phyloP scores from a whole-genome alignment of 2,888 invertebrate genomes.

The Polymixis lichenea region DNA sequence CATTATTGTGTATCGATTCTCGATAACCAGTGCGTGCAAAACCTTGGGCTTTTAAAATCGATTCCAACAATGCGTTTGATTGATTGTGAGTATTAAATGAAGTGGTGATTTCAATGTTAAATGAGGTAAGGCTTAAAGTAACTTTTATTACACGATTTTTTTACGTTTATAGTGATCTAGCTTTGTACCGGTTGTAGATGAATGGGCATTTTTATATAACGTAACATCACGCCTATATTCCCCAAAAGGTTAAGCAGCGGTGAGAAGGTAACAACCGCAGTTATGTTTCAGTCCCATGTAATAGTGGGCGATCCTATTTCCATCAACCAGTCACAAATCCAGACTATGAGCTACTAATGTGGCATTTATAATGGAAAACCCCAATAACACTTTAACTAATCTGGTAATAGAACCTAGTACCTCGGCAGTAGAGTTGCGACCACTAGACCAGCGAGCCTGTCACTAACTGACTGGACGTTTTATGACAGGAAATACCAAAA shows the following conservation, averaged over 20 bases:
- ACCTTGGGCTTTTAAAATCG: slow-evolving; percentile 37
- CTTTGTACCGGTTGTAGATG: background rate
- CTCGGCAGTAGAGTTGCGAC: too few relatives aligned
- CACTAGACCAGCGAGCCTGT: too few relatives aligned
- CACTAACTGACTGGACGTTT: background rate
- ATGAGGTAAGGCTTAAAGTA: background rate
- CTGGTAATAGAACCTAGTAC: too few relatives aligned
- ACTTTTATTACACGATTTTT: background rate
- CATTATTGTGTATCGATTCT: slow-evolving; percentile 60
- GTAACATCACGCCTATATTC: too few relatives aligned
- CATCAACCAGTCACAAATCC: too few relatives aligned
- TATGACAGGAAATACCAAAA: slow-evolving; percentile 1
- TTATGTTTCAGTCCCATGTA: too few relatives aligned
- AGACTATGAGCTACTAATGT: too few relatives aligned
- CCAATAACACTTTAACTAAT: too few relatives aligned
- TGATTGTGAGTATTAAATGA: slow-evolving; percentile 12
- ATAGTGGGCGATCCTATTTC: too few relatives aligned
- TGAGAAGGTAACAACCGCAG: too few relatives aligned
- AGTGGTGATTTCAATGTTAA: slow-evolving; percentile 14
- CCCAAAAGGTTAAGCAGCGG: too few relatives aligned
- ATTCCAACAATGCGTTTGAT: slow-evolving; percentile 16
- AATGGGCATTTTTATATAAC: background rate
- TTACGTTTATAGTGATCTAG: background rate
- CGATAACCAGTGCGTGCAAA: slow-evolving; percentile 7
- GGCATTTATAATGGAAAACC: too few relatives aligned